Conservation (phyloP, 2,888 invertebrate genomes). For the Rhopalosiphum nymphaeae region DNA sequence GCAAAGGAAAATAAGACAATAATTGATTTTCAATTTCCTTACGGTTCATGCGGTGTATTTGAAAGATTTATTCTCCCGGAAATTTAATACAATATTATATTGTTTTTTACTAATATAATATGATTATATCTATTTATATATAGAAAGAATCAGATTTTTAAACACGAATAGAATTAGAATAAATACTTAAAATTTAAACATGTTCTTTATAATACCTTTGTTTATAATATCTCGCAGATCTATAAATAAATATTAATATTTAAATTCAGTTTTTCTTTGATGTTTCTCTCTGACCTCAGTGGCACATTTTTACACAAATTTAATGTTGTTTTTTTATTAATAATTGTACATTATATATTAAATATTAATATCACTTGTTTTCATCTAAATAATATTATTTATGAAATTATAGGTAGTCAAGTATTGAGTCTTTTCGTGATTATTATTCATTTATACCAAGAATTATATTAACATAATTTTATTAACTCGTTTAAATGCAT, state of each 20-base stretch:
- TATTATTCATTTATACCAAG: conserved; percentile 28
- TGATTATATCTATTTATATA: not conserved
- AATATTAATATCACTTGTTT: conserved; percentile 1
- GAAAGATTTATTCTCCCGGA: not conserved
- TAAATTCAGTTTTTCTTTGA: not conserved
- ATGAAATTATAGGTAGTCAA: not conserved
- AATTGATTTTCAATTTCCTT: not conserved
- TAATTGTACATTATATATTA: not conserved
- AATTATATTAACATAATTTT: conserved; percentile 35
- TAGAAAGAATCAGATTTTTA: not conserved
- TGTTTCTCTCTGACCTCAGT: not conserved
- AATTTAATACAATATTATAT: not conserved
- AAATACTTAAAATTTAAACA: not conserved
- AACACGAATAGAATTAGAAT: not conserved
- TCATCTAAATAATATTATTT: conserved; percentile 30
- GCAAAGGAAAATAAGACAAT: not conserved
- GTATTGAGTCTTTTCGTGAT: not conserved
- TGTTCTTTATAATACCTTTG: not conserved
- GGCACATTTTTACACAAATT: conserved; percentile 34
- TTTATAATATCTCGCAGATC: not conserved
- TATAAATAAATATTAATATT: not conserved
- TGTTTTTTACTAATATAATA: not conserved
- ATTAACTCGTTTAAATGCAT: conserved; percentile 15
- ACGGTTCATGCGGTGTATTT: not conserved
- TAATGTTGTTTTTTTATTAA: not conserved